phyloP scores from a whole-genome alignment of 2,113 vertebrate genomes.

The Lampris megalopsis region DNA sequence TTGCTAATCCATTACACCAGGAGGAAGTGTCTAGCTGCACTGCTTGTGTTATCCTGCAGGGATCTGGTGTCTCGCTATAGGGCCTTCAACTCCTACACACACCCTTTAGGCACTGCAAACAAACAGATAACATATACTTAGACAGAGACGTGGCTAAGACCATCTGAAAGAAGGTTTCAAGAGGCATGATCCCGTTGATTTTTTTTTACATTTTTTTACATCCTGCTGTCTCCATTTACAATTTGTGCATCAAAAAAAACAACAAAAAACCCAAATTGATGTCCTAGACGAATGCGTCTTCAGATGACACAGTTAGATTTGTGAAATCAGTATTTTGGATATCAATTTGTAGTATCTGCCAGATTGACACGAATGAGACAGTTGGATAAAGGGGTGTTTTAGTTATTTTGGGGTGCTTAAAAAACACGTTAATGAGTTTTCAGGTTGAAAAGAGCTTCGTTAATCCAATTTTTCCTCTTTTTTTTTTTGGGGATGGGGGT shows the following conservation, averaged over 20 bases:
- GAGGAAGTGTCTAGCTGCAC: slow-evolving; percentile 62
- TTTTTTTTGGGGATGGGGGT: too few relatives aligned
- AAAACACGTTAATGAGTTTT: slow-evolving; percentile 24
- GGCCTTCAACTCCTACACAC: slow-evolving; percentile 41
- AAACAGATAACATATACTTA: slow-evolving; percentile 38
- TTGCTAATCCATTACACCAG: slow-evolving; percentile 54
- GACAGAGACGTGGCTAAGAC: slow-evolving; percentile 9
- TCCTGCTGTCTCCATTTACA: neutral
- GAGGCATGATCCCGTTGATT: neutral
- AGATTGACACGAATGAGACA: too few relatives aligned
- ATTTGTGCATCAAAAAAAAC: neutral
- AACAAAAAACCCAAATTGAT: too few relatives aligned
- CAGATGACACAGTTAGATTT: too few relatives aligned
- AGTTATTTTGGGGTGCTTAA: neutral
- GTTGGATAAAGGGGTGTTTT: too few relatives aligned
- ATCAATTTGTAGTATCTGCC: neutral
- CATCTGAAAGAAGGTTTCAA: slow-evolving; percentile 14
- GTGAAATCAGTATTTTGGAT: neutral
- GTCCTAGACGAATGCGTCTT: slow-evolving; percentile 62
- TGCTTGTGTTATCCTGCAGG: slow-evolving; percentile 63
- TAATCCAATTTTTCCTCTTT: slow-evolving; percentile 37
- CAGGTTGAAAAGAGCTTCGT: slow-evolving; percentile 30
- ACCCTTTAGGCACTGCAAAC: slow-evolving; percentile 41
- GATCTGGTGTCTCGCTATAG: slow-evolving; percentile 50
- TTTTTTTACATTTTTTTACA: neutral